Evolutionary conservation across 2,888 invertebrate species (phyloP).

Genomic region (Anthrax anthrax): DNA sequence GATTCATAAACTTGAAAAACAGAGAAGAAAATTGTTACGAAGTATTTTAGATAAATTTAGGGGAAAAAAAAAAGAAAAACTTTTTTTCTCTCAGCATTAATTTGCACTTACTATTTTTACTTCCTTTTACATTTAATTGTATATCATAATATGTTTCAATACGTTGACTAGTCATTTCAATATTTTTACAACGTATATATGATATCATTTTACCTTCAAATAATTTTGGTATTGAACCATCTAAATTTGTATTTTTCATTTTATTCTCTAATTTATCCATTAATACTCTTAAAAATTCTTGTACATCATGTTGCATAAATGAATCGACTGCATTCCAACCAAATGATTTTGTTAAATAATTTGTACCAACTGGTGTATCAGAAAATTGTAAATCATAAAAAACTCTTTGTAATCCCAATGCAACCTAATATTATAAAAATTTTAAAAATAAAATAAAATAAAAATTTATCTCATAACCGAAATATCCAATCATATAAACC

Average conservation of each 20-base stretch:
- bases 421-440: slow-evolving; percentile 30
- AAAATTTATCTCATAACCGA: neutral
- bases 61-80: too few relatives aligned
- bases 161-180: slow-evolving; percentile 87
- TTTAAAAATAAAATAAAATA: neutral
- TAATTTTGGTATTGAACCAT: slow-evolving; percentile 91
- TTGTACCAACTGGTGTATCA: slow-evolving; percentile 97
- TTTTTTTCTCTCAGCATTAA: too few relatives aligned
- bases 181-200: slow-evolving; percentile 95
- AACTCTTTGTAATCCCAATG: slow-evolving; percentile 90
- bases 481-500: neutral
- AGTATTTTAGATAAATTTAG: too few relatives aligned
- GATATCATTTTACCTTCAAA: slow-evolving; percentile 99
- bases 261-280: slow-evolving; percentile 97
- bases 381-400: slow-evolving; percentile 97
- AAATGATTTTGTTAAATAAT: slow-evolving; percentile 97
- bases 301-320: slow-evolving; percentile 98
- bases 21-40: too few relatives aligned
- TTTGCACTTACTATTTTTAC: slow-evolving; percentile 53
- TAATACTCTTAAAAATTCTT: slow-evolving; percentile 74
- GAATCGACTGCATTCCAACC: slow-evolving; percentile 99
- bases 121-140: slow-evolving; percentile 95
- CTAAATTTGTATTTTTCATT: slow-evolving; percentile 98
- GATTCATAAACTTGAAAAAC: slow-evolving; percentile 67
- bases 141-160: slow-evolving; percentile 98